These are phyloP conservation scores for Pardalotus punctatus DNA, from an alignment of 2,113 vertebrate species.

Conservation along the genomic window DNA sequence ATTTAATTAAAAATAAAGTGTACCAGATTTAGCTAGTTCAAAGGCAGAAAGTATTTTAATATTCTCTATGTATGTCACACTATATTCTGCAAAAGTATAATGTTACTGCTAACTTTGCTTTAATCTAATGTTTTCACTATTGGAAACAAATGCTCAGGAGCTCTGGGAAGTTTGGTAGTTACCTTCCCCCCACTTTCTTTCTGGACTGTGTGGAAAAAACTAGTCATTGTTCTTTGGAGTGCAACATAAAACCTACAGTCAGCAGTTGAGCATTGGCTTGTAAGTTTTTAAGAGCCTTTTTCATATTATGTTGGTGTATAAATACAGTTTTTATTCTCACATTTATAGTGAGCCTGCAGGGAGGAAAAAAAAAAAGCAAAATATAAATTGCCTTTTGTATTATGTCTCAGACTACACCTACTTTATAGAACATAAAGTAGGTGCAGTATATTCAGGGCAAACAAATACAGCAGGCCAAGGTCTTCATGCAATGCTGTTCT, in stretches of 20 bases:
- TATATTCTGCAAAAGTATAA: neutral
- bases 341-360: neutral
- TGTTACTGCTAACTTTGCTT: neutral
- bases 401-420: neutral
- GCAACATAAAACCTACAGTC: neutral
- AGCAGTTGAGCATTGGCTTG: neutral
- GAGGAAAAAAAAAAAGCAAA: neutral
- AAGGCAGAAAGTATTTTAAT: neutral
- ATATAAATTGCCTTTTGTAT: neutral
- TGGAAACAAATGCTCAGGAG: neutral
- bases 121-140: neutral
- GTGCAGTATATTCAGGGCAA: neutral
- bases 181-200: accelerated
- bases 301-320: neutral
- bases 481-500: neutral
- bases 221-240: neutral
- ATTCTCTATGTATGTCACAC: neutral
- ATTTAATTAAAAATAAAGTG: conserved; percentile 16
- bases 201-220: neutral
- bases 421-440: neutral
- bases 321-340: neutral
- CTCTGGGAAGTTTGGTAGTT: neutral
- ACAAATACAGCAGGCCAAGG: neutral
- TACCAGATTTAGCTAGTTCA: neutral
- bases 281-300: neutral